These are phyloP conservation scores for Meteorus colon DNA, from an alignment of 2,888 invertebrate species.

Conservation along the genomic window DNA sequence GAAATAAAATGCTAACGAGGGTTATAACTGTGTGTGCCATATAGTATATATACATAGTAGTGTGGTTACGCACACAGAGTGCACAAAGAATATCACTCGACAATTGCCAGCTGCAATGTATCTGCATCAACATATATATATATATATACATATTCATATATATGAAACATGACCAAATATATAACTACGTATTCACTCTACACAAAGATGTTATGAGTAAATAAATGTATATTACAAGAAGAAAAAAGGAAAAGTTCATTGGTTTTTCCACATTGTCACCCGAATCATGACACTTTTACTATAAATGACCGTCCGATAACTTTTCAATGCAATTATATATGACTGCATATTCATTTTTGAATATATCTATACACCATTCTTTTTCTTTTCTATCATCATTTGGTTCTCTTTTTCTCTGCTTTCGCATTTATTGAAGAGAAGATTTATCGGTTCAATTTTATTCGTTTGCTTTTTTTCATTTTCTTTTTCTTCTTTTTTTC, in stretches of 20 bases:
- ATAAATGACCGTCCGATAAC: neutral
- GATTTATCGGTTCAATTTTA: too few species aligned
- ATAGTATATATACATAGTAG: neutral
- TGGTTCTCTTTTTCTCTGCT: too few species aligned
- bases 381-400: too few species aligned
- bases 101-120: slow-evolving; percentile 34
- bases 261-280: neutral
- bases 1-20: slow-evolving; percentile 55
- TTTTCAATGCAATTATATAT: too few species aligned
- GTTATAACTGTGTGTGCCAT: slow-evolving; percentile 32
- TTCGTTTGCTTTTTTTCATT: neutral
- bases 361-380: too few species aligned
- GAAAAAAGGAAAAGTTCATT: neutral
- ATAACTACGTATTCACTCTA: neutral
- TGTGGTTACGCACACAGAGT: slow-evolving; percentile 27
- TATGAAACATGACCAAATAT: neutral
- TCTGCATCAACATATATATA: slow-evolving; percentile 1
- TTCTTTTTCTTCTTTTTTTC: neutral
- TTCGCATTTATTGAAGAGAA: too few species aligned
- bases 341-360: too few species aligned
- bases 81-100: slow-evolving; percentile 35
- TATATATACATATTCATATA: neutral
- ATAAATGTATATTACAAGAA: neutral
- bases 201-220: neutral
- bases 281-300: neutral